These are phyloP conservation scores for Orthosia cruda DNA, from an alignment of 2,888 invertebrate genomes.

Conservation along the genomic window DNA sequence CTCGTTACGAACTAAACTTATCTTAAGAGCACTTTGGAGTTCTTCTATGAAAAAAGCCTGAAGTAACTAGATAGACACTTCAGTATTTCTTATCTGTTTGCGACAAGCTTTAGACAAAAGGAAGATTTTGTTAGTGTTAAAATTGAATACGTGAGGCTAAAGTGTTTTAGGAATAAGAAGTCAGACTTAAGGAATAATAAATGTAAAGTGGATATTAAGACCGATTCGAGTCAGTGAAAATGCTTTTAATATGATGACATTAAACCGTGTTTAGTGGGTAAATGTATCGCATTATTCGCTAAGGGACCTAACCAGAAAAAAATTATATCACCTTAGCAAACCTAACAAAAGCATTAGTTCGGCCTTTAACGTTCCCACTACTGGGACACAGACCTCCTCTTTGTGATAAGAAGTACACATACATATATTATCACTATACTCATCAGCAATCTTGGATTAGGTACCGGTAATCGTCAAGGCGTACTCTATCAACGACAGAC, in stretches of 20 bases:
- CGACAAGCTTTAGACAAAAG: too few relatives aligned
- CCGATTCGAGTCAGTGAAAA: background rate
- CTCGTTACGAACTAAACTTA: constrained; percentile 49
- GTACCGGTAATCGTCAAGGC: too few relatives aligned
- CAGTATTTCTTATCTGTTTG: too few relatives aligned
- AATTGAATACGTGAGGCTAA: background rate
- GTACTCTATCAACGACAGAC: too few relatives aligned
- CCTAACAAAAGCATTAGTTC: too few relatives aligned
- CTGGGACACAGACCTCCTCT: too few relatives aligned
- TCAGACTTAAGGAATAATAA: background rate
- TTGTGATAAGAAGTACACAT: too few relatives aligned
- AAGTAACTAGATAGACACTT: too few relatives aligned
- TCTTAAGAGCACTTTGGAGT: constrained; percentile 45
- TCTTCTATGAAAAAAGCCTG: constrained; percentile 29
- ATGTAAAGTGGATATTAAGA: background rate
- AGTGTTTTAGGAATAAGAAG: background rate
- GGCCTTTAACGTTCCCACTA: too few relatives aligned
- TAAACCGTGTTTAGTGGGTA: too few relatives aligned
- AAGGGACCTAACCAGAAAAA: background rate
- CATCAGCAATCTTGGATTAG: too few relatives aligned
- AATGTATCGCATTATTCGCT: background rate
- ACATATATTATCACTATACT: too few relatives aligned
- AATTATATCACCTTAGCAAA: background rate
- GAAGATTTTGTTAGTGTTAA: background rate
- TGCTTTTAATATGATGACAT: background rate